Percentiles rank a stretch among this genome's conserved stretches.
Conservation (phyloP, 2,888 invertebrate species). For the Isotomurus palustris region DNA sequence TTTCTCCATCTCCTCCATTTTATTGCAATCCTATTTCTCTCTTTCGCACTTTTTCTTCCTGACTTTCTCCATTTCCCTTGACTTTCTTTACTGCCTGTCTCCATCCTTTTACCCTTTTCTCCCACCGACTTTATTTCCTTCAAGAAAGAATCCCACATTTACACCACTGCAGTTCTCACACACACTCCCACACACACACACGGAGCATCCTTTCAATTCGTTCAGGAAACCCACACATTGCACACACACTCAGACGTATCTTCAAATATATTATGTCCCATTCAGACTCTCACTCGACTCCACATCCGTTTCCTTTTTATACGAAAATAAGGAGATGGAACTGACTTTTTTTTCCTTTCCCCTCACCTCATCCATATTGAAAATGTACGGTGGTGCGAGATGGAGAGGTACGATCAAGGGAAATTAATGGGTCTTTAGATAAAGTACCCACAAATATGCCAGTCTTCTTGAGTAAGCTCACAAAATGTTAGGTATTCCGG, state of each 20-base stretch:
- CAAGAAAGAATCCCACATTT: not conserved
- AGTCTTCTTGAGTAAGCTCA: not conserved
- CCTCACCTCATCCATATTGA: not conserved
- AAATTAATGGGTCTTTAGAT: slow-evolving; percentile 28
- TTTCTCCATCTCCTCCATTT: slow-evolving; percentile 25
- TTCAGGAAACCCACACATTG: slow-evolving; percentile 3
- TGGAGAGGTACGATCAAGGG: slow-evolving; percentile 6
- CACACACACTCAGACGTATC: not conserved
- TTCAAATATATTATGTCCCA: slow-evolving; percentile 8
- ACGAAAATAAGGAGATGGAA: not conserved
- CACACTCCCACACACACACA: not conserved
- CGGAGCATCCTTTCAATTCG: not conserved
- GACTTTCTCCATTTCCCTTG: slow-evolving; percentile 13
- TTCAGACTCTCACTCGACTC: not conserved
- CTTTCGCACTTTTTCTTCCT: slow-evolving; percentile 29
- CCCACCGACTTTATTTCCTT: slow-evolving; percentile 1
- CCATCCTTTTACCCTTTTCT: not conserved
- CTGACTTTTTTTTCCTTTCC: not conserved
- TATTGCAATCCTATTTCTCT: slow-evolving; percentile 28
- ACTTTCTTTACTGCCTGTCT: not conserved
- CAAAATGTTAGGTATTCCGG: not conserved
- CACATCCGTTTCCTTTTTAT: not conserved
- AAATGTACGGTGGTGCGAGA: slow-evolving; percentile 7
- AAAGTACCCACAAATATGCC: slow-evolving; percentile 35
- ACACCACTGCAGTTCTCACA: not conserved